Percentiles rank a stretch among this genome's conserved stretches.
Conservation (phyloP, 2,888 invertebrate species). For the Molorchus minor region DNA sequence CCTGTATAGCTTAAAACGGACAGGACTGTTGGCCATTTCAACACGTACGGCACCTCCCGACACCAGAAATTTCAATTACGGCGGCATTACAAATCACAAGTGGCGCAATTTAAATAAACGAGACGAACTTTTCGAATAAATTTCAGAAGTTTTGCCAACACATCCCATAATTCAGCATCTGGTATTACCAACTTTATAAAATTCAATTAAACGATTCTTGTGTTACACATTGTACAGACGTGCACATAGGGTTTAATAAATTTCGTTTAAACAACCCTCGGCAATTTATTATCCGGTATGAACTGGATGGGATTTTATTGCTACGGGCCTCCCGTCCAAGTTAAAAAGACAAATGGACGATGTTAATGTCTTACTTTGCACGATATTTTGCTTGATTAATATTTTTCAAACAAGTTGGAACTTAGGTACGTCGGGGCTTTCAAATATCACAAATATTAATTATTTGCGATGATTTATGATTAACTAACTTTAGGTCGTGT, state of each 20-base stretch:
- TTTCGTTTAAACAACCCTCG: slow-evolving; percentile 7
- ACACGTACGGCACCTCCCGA: no score
- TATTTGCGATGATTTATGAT: no score
- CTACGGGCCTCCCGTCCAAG: neutral
- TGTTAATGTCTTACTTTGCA: no score
- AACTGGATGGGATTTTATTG: neutral
- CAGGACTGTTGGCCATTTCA: no score
- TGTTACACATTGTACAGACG: slow-evolving; percentile 3
- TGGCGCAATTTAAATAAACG: slow-evolving; percentile 18
- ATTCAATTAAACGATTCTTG: slow-evolving; percentile 13
- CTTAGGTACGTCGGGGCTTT: no score
- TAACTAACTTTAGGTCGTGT: no score
- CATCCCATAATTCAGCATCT: slow-evolving; percentile 23
- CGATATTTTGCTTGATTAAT: no score
- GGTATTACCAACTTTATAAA: slow-evolving; percentile 8
- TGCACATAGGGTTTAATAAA: slow-evolving; percentile 16
- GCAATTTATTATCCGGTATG: slow-evolving; percentile 4
- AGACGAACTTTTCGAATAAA: slow-evolving; percentile 29
- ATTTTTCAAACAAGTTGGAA: no score
- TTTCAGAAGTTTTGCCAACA: slow-evolving; percentile 26
- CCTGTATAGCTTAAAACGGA: neutral
- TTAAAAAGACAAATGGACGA: neutral
- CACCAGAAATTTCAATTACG: neutral
- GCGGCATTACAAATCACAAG: neutral
- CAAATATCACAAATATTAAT: no score